Conservation (phyloP, 2,888 invertebrate species). For the Ashinkailepas kermadecensis region DNA sequence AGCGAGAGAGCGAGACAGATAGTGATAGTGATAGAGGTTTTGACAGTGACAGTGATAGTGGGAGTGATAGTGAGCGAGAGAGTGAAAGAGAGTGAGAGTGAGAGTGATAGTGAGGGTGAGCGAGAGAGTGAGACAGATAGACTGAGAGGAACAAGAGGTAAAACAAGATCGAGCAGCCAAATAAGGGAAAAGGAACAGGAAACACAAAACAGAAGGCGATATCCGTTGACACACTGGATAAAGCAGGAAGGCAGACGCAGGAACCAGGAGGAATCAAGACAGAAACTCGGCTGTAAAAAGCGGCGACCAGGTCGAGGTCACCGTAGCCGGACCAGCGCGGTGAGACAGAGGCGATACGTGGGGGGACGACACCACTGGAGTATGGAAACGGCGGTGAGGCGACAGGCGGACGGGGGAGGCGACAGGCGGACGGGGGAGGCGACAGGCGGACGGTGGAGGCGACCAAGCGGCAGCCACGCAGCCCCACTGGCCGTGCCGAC, state of each 20-base stretch:
- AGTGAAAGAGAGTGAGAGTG: conserved; percentile 21
- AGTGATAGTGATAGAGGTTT: no score
- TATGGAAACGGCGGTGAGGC: no score
- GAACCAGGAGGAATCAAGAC: neutral
- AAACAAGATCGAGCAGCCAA: neutral
- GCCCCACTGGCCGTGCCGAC: neutral
- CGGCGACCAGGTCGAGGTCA: neutral
- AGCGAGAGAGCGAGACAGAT: neutral
- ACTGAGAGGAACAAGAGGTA: neutral
- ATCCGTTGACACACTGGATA: no score
- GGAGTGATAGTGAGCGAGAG: conserved; percentile 11
- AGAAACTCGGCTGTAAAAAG: neutral
- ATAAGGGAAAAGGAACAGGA: no score
- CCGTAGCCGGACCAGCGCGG: conserved; percentile 7
- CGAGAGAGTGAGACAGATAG: neutral
- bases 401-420: neutral
- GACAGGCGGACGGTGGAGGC: neutral
- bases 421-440: neutral
- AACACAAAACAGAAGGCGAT: no score
- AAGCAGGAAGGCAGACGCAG: neutral
- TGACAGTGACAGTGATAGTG: no score
- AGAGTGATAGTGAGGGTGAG: neutral
- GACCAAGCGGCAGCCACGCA: neutral
- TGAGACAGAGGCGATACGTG: neutral
- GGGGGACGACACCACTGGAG: no score